Percentiles rank a stretch among this genome's conserved stretches.
Evolutionary conservation across 2,113 vertebrate genomes (phyloP).

Genomic region (Oryzias celebensis): DNA sequence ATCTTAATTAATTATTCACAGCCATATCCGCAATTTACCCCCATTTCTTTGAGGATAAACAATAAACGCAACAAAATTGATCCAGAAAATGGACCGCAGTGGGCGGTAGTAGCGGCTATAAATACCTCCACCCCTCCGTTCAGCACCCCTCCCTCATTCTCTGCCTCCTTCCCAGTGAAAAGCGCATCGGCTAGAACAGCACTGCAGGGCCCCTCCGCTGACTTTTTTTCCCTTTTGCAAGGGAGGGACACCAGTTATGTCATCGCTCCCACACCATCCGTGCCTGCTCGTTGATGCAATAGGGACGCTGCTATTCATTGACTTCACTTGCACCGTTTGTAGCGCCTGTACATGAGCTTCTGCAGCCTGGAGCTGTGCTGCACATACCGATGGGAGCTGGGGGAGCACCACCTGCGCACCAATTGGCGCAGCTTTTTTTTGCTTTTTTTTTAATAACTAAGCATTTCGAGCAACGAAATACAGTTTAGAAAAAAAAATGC

Average conservation of each 20-base stretch:
- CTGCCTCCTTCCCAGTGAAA: constrained; percentile 43
- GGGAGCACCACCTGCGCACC: neutral
- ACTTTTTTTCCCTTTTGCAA: constrained; percentile 53
- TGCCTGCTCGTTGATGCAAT: constrained; percentile 45
- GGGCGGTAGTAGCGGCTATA: constrained; percentile 66
- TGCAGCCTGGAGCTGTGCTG: constrained; percentile 21
- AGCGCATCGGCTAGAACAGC: constrained; percentile 63
- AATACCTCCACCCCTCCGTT: constrained; percentile 62
- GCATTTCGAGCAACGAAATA: too few species aligned
- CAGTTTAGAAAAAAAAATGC: too few species aligned
- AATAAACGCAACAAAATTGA: constrained; percentile 56
- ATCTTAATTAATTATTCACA: constrained; percentile 61
- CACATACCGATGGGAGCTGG: constrained; percentile 22
- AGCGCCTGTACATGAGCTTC: constrained; percentile 50
- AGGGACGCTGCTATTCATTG: constrained; percentile 33
- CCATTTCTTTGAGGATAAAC: constrained; percentile 25
- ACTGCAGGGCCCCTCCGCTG: constrained; percentile 67
- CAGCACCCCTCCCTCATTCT: constrained; percentile 35
- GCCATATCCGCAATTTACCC: constrained; percentile 29
- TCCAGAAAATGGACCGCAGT: constrained; percentile 57
- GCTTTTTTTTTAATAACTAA: too few species aligned
- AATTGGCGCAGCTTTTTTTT: too few species aligned
- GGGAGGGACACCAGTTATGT: constrained; percentile 70
- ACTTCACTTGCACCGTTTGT: constrained; percentile 41
- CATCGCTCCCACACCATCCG: constrained; percentile 57